These are phyloP conservation scores for Notamacropus eugenii DNA, from an alignment of 2,797 vertebrate genomes.

Conservation along the genomic window DNA sequence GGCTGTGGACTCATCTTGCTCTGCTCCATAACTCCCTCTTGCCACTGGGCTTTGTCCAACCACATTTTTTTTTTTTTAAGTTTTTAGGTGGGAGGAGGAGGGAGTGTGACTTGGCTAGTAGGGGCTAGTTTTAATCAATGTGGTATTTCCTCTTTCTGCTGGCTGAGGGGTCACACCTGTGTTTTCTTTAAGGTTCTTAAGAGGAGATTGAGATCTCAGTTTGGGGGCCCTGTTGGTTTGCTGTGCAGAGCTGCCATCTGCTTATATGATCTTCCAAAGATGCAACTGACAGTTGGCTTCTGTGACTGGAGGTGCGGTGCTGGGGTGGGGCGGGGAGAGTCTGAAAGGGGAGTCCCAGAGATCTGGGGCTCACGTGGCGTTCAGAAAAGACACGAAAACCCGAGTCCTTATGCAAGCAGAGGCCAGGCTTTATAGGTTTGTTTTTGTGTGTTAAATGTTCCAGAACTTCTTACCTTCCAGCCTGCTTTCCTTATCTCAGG, in stretches of 20 bases:
- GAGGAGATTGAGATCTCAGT: constrained; percentile 62
- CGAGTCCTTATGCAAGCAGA: constrained; percentile 14
- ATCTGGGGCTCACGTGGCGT: not conserved
- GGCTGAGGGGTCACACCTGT: constrained; percentile 72
- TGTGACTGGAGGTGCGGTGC: not conserved
- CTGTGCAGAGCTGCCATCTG: constrained; percentile 23
- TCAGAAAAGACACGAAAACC: not conserved
- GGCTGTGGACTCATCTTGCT: not conserved
- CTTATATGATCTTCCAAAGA: constrained; percentile 58
- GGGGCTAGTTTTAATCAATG: constrained; percentile 72
- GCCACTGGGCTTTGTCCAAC: not conserved
- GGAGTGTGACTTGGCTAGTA: not conserved
- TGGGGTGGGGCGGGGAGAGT: not conserved
- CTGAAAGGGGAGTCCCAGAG: not conserved
- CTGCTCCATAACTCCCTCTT: not conserved
- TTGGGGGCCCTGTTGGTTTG: constrained; percentile 54
- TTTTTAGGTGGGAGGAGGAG: not conserved
- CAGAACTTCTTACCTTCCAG: constrained; percentile 45
- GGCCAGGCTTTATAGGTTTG: constrained; percentile 3
- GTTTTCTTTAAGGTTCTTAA: constrained; percentile 73
- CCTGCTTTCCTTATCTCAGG: constrained; percentile 27
- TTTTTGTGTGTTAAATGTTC: not conserved
- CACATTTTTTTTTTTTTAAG: not conserved
- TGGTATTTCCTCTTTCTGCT: constrained; percentile 76
- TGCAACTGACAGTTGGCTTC: constrained; percentile 20